Evolutionary conservation across 2,888 invertebrate species (phyloP).

Genomic region (Caenorhabditis sinica): DNA sequence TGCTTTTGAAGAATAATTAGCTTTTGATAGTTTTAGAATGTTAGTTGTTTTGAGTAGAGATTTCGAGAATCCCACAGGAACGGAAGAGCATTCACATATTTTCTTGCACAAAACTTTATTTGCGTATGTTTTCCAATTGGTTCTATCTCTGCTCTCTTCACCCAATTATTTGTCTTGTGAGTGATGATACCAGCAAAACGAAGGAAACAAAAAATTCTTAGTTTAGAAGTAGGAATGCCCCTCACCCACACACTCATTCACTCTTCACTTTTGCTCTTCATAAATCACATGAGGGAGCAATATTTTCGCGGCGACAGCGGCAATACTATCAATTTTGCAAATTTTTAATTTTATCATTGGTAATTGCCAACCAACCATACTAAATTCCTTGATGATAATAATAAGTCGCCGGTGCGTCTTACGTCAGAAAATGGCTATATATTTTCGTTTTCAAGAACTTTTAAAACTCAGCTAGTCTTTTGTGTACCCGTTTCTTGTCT

Average conservation of each 20-base stretch:
- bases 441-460: background rate
- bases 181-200: constrained; percentile 59
- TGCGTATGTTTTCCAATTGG: constrained; percentile 61
- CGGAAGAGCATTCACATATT: background rate
- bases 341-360: constrained; percentile 41
- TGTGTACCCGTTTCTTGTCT: too few species aligned
- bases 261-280: constrained; percentile 50
- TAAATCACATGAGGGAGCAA: constrained; percentile 55
- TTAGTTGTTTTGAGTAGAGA: too few species aligned
- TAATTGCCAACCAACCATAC: constrained; percentile 53
- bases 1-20: background rate
- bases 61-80: background rate
- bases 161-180: constrained; percentile 61
- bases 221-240: constrained; percentile 38
- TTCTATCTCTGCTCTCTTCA: constrained; percentile 53
- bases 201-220: constrained; percentile 31
- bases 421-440: constrained; percentile 20
- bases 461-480: background rate
- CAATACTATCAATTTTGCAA: constrained; percentile 49
- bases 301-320: constrained; percentile 42
- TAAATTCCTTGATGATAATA: constrained; percentile 55
- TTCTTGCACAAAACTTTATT: constrained; percentile 44
- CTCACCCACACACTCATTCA: constrained; percentile 36
- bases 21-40: background rate
- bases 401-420: constrained; percentile 40